phyloP scores from a whole-genome alignment of 2,888 invertebrate species.

The Zele albiditarsus region DNA sequence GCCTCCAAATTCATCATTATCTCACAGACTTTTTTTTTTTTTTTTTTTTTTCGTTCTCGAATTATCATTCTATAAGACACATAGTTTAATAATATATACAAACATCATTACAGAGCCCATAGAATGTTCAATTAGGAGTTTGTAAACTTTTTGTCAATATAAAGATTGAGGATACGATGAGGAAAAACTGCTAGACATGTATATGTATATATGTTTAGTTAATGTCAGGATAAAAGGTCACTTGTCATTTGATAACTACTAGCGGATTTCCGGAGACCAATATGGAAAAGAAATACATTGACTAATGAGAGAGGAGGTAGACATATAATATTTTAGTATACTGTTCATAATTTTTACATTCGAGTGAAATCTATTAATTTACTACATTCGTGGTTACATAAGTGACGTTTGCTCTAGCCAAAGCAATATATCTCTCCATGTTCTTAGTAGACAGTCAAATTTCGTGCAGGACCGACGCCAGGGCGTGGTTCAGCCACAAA shows the following conservation, averaged over 20 bases:
- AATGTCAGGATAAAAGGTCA: neutral
- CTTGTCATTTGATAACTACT: slow-evolving; percentile 5
- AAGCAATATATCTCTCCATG: slow-evolving; percentile 47
- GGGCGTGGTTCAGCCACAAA: slow-evolving; percentile 61
- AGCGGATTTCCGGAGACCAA: slow-evolving; percentile 37
- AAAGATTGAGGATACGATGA: neutral
- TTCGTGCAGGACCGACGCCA: slow-evolving; percentile 62
- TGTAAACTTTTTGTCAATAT: neutral
- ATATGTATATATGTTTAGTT: slow-evolving; percentile 2
- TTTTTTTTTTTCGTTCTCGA: neutral
- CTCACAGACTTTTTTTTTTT: neutral
- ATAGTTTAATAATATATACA: neutral
- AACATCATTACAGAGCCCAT: neutral
- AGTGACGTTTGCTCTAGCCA: slow-evolving; percentile 36
- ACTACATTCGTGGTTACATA: slow-evolving; percentile 39
- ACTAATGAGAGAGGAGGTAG: slow-evolving; percentile 4
- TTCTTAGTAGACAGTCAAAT: slow-evolving; percentile 60
- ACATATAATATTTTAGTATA: slow-evolving; percentile 9
- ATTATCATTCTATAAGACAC: neutral
- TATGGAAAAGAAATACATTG: slow-evolving; percentile 14
- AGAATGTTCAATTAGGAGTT: neutral
- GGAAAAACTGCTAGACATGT: neutral
- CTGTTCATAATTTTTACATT: slow-evolving; percentile 49
- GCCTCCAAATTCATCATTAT: neutral
- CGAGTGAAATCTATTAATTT: slow-evolving; percentile 49